A percentile compares a stretch with the other conserved stretches of the same genome.
Conservation (phyloP, 2,797 vertebrate genomes). For the Darevskia nairensis region DNA sequence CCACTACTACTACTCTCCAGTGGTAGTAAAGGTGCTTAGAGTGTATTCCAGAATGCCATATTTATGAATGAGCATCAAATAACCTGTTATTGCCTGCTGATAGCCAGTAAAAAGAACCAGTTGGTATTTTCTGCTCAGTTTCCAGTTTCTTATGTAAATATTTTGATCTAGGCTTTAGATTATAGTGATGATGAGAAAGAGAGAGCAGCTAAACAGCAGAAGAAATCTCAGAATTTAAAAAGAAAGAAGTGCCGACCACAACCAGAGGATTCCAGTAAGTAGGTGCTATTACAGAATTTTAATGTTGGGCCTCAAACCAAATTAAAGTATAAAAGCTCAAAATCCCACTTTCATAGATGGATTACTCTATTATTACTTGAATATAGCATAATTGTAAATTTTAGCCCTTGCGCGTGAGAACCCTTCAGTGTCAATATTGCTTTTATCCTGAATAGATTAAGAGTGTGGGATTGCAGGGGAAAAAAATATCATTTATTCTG, state of each 20-base stretch:
- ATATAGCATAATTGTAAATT: not conserved
- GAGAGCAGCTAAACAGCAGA: constrained; percentile 83
- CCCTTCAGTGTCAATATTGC: not conserved
- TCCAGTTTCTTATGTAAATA: not conserved
- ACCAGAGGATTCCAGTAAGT: constrained; percentile 68
- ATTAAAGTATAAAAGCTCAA: not conserved
- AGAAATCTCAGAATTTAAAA: constrained; percentile 75
- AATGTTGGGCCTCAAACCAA: not conserved
- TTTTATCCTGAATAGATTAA: not conserved
- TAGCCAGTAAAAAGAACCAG: not conserved
- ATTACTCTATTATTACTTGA: not conserved
- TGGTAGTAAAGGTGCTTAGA: not conserved
- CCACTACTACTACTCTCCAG: not conserved
- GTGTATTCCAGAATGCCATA: not conserved
- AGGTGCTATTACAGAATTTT: not conserved
- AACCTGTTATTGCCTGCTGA: not conserved
- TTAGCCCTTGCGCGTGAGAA: not conserved
- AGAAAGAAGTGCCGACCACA: constrained; percentile 76
- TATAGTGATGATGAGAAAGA: constrained; percentile 95
- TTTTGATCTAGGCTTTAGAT: constrained; percentile 84
- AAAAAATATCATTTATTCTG: not conserved
- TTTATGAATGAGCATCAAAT: not conserved
- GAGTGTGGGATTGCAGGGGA: not conserved
- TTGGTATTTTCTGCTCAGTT: not conserved
- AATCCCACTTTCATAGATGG: not conserved